These are phyloP conservation scores for Iphiclides podalirius DNA, from an alignment of 2,888 invertebrate species.

Conservation along the genomic window DNA sequence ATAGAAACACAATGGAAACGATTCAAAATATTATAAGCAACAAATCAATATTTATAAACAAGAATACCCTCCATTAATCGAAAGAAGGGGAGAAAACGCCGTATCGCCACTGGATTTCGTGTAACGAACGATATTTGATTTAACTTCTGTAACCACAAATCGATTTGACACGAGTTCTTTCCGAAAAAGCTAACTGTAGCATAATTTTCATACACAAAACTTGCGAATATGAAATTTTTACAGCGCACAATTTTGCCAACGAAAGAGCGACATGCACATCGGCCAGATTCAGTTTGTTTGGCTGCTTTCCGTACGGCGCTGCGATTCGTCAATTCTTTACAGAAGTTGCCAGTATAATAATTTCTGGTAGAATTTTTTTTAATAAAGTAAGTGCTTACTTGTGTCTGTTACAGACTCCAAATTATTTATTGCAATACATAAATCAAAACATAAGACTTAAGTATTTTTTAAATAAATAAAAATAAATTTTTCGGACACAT, in stretches of 20 bases:
- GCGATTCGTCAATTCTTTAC: conserved; percentile 42
- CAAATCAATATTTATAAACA: conserved; percentile 80
- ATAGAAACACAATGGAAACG: conserved; percentile 46
- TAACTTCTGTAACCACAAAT: conserved; percentile 2
- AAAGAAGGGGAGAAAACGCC: conserved; percentile 37
- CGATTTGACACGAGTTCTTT: conserved; percentile 41
- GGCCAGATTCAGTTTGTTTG: conserved; percentile 55
- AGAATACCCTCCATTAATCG: conserved; percentile 59
- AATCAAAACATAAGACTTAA: no score
- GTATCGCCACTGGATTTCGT: conserved; percentile 39
- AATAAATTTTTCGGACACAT: no score
- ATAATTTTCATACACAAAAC: conserved; percentile 61
- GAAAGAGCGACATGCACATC: conserved; percentile 47
- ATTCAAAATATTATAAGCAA: conserved; percentile 52
- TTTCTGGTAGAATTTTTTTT: no score
- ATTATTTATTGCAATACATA: no score
- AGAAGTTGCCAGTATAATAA: conserved; percentile 32
- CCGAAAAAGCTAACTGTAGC: conserved; percentile 41
- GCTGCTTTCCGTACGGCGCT: conserved; percentile 28
- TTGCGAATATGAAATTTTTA: conserved; percentile 41
- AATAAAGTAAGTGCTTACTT: no score
- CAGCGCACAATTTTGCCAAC: conserved; percentile 33
- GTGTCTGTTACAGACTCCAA: no score
- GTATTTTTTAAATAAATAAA: no score
- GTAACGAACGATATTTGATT: conserved; percentile 29